phyloP scores from a whole-genome alignment of 2,888 invertebrate genomes.

The Andrena praecox region DNA sequence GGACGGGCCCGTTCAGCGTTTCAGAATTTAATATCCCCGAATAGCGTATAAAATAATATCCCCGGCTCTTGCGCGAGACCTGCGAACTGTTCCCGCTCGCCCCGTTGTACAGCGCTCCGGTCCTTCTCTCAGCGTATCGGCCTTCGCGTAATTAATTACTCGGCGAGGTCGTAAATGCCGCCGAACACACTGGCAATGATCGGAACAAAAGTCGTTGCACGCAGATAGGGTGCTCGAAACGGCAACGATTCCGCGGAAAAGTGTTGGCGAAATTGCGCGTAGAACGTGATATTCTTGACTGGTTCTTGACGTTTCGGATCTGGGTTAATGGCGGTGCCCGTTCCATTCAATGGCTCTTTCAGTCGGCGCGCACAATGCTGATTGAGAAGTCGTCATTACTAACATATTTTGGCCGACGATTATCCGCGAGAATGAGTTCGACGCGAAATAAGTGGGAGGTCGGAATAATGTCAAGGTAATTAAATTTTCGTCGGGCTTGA shows the following conservation, averaged over 20 bases:
- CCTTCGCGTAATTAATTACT: background rate
- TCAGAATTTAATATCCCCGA: constrained; percentile 13
- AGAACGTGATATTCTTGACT: constrained; percentile 3
- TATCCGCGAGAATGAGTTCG: background rate
- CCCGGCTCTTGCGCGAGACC: background rate
- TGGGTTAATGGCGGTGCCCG: constrained; percentile 23
- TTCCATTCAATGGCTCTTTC: constrained; percentile 38
- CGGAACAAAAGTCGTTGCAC: background rate
- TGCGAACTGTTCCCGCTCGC: background rate
- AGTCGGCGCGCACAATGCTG: constrained; percentile 11
- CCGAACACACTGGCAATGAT: background rate
- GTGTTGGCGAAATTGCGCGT: background rate
- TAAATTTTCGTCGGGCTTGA: background rate
- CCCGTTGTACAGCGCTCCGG: background rate
- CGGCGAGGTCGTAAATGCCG: background rate
- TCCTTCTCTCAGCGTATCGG: background rate
- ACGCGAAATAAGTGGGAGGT: background rate
- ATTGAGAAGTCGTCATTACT: constrained; percentile 35
- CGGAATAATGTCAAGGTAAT: background rate
- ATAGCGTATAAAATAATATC: constrained; percentile 2
- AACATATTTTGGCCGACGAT: constrained; percentile 17
- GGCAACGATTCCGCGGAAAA: background rate
- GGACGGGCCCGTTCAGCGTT: constrained; percentile 11
- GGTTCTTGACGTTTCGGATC: constrained; percentile 24
- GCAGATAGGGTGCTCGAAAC: background rate